These are phyloP conservation scores for Calosoma granatense DNA, from an alignment of 1,140 invertebrate species.

Conservation along the genomic window DNA sequence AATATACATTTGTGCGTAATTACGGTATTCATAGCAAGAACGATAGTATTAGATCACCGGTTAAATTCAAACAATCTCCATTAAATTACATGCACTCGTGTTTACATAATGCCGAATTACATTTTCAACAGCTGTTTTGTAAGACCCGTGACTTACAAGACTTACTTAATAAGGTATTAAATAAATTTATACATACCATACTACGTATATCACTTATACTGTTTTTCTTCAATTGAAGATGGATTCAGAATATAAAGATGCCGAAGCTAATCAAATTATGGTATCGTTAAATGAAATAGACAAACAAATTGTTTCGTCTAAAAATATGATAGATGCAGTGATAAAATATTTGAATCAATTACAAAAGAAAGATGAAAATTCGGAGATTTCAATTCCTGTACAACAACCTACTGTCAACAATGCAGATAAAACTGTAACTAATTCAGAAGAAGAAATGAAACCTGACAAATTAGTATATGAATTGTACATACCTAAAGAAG, in stretches of 20 bases:
- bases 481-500: conserved; percentile 4
- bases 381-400: not conserved
- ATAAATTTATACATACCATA: not conserved
- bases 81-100: not conserved
- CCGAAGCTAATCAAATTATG: not conserved
- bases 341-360: conserved; percentile 1
- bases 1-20: not conserved
- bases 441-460: not conserved
- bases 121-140: conserved; percentile 1
- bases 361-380: not conserved
- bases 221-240: too few species aligned
- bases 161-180: not conserved
- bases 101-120: conserved; percentile 1
- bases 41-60: not conserved
- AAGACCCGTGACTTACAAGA: not conserved
- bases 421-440: not conserved
- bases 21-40: not conserved
- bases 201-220: too few species aligned
- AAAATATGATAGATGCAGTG: not conserved
- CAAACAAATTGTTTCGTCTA: not conserved
- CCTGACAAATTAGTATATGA: not conserved
- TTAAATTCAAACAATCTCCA: not conserved
- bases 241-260: not conserved
- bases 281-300: not conserved
- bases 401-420: not conserved